These are phyloP conservation scores for Dallia pectoralis DNA, from an alignment of 2,797 vertebrate genomes.

Conservation along the genomic window DNA sequence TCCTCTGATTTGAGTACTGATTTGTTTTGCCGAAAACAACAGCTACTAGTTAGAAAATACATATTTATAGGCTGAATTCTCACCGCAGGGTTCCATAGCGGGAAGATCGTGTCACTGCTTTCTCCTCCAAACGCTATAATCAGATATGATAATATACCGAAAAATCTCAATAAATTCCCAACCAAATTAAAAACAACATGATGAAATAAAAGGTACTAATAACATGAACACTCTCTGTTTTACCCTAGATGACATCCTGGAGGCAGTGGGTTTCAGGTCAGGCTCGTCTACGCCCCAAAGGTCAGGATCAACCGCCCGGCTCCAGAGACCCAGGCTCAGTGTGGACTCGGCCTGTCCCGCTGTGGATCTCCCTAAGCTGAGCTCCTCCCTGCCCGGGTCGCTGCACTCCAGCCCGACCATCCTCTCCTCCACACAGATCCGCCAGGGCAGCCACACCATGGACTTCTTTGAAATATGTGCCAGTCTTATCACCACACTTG, in stretches of 20 bases:
- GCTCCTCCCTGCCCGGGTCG: slow-evolving; percentile 85
- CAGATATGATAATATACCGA: no score
- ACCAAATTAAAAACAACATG: no score
- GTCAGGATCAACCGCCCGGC: slow-evolving; percentile 86
- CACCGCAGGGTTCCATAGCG: no score
- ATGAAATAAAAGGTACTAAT: neutral
- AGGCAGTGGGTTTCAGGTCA: slow-evolving; percentile 81
- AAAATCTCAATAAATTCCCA: no score
- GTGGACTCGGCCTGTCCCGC: slow-evolving; percentile 80
- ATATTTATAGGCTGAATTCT: no score
- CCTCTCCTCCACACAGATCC: slow-evolving; percentile 56
- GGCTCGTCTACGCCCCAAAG: slow-evolving; percentile 94
- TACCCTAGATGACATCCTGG: slow-evolving; percentile 84
- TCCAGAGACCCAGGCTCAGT: slow-evolving; percentile 88
- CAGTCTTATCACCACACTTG: slow-evolving; percentile 94
- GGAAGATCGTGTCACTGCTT: no score
- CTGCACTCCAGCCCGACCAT: slow-evolving; percentile 78
- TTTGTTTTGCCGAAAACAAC: no score
- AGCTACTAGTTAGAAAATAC: no score
- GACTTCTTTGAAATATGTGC: slow-evolving; percentile 99
- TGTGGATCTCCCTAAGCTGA: slow-evolving; percentile 77
- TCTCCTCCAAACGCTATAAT: no score
- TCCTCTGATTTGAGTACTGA: no score
- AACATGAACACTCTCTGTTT: neutral
- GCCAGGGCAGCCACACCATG: slow-evolving; percentile 97